A percentile compares a stretch with the other conserved stretches of the same genome.
Evolutionary conservation across 2,888 invertebrate species (phyloP).

Genomic region (Lysandra bellargus): DNA sequence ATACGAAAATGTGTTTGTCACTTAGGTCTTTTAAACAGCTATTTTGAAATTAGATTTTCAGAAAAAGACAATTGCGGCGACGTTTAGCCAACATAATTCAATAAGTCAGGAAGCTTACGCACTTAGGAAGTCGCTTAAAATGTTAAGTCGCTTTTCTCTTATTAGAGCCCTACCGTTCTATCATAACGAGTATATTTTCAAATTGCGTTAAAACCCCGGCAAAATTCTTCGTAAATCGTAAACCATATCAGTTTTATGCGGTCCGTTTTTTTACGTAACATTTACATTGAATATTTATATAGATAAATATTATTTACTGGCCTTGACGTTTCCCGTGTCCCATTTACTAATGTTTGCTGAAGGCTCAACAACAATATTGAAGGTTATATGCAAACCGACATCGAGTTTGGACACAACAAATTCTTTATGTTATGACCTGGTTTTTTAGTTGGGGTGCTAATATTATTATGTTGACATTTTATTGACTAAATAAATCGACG

Average conservation of each 20-base stretch:
- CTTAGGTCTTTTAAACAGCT: too few relatives aligned
- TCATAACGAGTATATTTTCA: not conserved
- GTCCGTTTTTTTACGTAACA: slow-evolving; percentile 12
- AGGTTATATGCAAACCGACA: slow-evolving; percentile 35
- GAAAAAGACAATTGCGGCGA: too few relatives aligned
- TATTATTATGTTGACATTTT: not conserved
- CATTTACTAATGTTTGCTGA: slow-evolving; percentile 42
- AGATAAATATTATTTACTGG: slow-evolving; percentile 39
- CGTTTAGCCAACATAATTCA: too few relatives aligned
- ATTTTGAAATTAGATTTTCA: too few relatives aligned
- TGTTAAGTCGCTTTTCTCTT: too few relatives aligned
- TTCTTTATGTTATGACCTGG: slow-evolving; percentile 16
- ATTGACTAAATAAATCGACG: too few relatives aligned
- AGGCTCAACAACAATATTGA: slow-evolving; percentile 32
- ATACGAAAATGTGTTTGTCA: not conserved
- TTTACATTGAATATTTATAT: slow-evolving; percentile 28
- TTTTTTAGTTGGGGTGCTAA: slow-evolving; percentile 4
- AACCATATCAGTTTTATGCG: slow-evolving; percentile 23
- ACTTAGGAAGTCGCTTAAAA: too few relatives aligned
- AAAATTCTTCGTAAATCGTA: not conserved
- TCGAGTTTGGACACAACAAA: slow-evolving; percentile 2
- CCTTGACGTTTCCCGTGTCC: slow-evolving; percentile 51
- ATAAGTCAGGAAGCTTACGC: too few relatives aligned
- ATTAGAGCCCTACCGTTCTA: too few relatives aligned
- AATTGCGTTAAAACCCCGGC: not conserved